A percentile compares a stretch with the other conserved stretches of the same genome.
Evolutionary conservation across 2,797 vertebrate genomes (phyloP).

Genomic region (Sebastes elongatus): DNA sequence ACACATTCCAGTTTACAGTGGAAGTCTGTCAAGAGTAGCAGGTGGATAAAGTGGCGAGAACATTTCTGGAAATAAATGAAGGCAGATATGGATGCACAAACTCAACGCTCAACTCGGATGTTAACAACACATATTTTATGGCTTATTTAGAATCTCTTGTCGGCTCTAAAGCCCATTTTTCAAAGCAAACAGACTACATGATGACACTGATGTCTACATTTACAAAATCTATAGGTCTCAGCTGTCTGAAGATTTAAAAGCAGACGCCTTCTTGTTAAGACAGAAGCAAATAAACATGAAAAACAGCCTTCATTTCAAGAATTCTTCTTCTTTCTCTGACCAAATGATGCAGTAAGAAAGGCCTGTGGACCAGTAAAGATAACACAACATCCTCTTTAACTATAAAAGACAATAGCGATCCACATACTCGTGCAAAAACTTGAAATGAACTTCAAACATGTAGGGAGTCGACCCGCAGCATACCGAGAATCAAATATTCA

Average conservation of each 20-base stretch:
- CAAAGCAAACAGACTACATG: constrained; percentile 7
- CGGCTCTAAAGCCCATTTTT: background rate
- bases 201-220: constrained; percentile 21
- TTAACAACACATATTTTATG: background rate
- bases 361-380: background rate
- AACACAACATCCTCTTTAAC: constrained; percentile 5
- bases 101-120: background rate
- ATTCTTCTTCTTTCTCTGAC: background rate
- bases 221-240: background rate
- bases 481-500: constrained; percentile 44
- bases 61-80: constrained; percentile 14
- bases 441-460: constrained; percentile 14
- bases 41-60: constrained; percentile 7
- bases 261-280: constrained; percentile 1
- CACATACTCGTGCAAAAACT: constrained; percentile 12
- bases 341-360: background rate
- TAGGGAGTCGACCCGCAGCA: background rate
- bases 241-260: constrained; percentile 17
- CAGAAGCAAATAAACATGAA: background rate
- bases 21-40: constrained; percentile 20
- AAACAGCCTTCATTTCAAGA: constrained; percentile 1
- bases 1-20: background rate
- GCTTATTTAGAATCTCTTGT: constrained; percentile 6
- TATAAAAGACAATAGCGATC: constrained; percentile 19
- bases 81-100: constrained; percentile 1